phyloP scores from a whole-genome alignment of 1,140 invertebrate genomes.

The Drosophila truncata region DNA sequence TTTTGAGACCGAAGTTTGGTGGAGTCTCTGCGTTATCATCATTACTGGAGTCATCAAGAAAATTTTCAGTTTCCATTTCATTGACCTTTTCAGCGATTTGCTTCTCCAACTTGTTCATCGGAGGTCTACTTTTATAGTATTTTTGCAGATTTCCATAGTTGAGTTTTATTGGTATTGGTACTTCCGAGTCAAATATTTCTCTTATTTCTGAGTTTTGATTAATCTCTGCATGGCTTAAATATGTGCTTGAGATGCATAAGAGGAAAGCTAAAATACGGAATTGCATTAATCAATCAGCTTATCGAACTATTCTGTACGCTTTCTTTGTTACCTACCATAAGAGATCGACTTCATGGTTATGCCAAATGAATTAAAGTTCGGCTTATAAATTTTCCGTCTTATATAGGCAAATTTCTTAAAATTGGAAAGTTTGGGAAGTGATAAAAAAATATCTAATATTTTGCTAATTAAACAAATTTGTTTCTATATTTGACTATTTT shows the following conservation, averaged over 20 bases:
- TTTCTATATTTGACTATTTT: neutral
- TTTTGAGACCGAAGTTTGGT: neutral
- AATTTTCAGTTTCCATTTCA: neutral
- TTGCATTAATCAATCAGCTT: neutral
- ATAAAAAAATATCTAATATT: neutral
- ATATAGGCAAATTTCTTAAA: neutral
- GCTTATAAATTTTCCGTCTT: neutral
- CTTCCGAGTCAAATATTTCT: neutral
- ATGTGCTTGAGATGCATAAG: neutral
- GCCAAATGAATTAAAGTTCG: neutral
- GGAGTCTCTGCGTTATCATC: conserved; percentile 1
- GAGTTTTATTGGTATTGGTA: conserved; percentile 16
- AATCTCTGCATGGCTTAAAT: neutral
- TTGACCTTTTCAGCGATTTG: conserved; percentile 1
- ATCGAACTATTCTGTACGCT: neutral
- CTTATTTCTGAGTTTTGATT: neutral
- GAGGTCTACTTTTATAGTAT: neutral
- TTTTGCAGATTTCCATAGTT: neutral
- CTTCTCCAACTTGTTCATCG: neutral
- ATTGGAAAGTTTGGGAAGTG: conserved; percentile 23
- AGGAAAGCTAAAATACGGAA: neutral
- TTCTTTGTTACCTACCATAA: neutral
- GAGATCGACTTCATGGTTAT: conserved; percentile 10
- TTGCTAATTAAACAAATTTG: conserved; percentile 13
- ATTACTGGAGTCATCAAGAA: neutral